Evolutionary conservation across 2,797 vertebrate species (phyloP), one percentile per base, ranked within the genome.

Genomic region (Danio jaintianensis): DNA sequence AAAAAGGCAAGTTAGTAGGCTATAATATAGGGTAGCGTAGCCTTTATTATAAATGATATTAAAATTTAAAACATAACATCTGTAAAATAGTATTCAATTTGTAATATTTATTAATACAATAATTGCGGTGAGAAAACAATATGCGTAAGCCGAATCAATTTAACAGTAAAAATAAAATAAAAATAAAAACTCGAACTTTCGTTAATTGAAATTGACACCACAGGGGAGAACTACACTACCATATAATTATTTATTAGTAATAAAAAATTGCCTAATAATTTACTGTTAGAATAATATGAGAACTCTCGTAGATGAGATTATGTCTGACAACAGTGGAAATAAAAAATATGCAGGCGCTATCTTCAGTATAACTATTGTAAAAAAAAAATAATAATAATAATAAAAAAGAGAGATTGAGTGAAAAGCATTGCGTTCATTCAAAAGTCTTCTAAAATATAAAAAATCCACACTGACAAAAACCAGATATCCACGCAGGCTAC

Each of bases 401-500:
- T n/a, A 16, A 53, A 13, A 20, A 47, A 48, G 66, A 67, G 2
- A 10, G 7, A 36, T 47, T 1, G 22, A 12, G 22, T 36, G 15
- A 68, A 6, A 66, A 7, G 11, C 48, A 38, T 52, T 52, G 38
- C 6, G 9, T 40, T 52, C 1, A 6, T 16, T 70, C 6, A 53
- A 53, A 67, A 13, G 9, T 18, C 6, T 18, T 10, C 16, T 2
- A 18, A 48, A 48, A 22, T n/a, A 43, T 6, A 22, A 50, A 15
- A 36, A 45, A 20, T 9, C n/a, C 29, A 22, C 4, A 52, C 7
- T 63, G 16, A 13, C 16, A 45, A 64, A 6, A n/a, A 36, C n/a
- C 5, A 15, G 18, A n/a, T 11, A 6, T 53, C 38, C 45, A 29
- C 29, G 29, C 29, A 29, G 48, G 64, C 36, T 55, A 42, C 88